These are phyloP conservation scores for Bos javanicus DNA, from an alignment of 2,113 vertebrate species.

Conservation along the genomic window DNA sequence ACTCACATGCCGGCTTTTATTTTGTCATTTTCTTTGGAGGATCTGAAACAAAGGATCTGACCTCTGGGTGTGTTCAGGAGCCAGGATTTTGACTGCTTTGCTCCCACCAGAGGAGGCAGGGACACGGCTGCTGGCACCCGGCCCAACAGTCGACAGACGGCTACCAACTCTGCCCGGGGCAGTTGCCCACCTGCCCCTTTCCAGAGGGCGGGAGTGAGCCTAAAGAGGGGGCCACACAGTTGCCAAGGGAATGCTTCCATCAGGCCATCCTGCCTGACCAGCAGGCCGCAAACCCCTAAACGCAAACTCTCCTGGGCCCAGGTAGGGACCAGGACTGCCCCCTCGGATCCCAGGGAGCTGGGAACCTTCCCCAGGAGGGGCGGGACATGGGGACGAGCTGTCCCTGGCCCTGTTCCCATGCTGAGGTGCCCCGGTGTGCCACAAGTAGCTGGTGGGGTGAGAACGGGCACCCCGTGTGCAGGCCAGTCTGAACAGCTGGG, in stretches of 20 bases:
- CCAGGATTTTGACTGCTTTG: neutral
- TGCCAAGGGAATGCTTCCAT: accelerated
- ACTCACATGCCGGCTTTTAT: accelerated
- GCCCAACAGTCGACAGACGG: accelerated
- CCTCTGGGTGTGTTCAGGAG: neutral
- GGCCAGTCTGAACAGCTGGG: neutral
- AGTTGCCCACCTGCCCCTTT: neutral
- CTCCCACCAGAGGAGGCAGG: neutral
- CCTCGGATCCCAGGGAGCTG: neutral
- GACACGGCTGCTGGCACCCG: accelerated
- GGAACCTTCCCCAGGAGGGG: neutral
- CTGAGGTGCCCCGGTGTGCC: accelerated
- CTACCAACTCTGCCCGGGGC: accelerated
- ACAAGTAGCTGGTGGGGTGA: neutral
- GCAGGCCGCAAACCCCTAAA: neutral
- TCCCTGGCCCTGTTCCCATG: accelerated
- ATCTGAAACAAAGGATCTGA: neutral
- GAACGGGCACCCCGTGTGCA: neutral
- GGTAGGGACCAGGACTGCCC: neutral
- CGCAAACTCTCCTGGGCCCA: neutral
- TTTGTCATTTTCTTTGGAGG: neutral
- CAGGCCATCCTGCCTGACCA: neutral
- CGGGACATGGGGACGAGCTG: neutral
- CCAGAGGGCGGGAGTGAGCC: accelerated
- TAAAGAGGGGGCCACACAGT: accelerated